phyloP scores from a whole-genome alignment of 2,113 vertebrate species.

The Zosterops japonicus region DNA sequence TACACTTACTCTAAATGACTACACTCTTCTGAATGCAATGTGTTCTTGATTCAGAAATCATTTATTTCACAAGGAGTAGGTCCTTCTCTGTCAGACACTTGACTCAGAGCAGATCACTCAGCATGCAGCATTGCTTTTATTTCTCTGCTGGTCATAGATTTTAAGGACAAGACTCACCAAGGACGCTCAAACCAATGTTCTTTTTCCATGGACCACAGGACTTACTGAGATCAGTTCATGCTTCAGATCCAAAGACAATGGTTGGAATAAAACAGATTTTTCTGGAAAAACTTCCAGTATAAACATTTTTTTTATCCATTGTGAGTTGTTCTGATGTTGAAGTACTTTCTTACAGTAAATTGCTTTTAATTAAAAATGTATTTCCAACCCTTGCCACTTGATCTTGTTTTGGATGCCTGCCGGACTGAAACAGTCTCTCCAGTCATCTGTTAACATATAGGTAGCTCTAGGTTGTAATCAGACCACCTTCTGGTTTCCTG shows the following conservation, averaged over 20 bases:
- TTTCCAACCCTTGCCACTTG: neutral
- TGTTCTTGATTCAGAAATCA: neutral
- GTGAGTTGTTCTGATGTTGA: neutral
- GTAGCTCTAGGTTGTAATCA: neutral
- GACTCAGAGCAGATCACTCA: neutral
- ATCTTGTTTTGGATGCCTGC: neutral
- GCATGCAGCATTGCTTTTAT: neutral
- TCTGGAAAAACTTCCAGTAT: slow-evolving; percentile 35
- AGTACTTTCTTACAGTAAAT: slow-evolving; percentile 20
- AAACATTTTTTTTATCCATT: slow-evolving; percentile 22
- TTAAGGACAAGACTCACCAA: neutral
- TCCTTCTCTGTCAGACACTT: neutral
- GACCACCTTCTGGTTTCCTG: neutral
- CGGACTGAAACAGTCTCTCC: neutral
- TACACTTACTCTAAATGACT: neutral
- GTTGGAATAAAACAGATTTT: slow-evolving; percentile 28
- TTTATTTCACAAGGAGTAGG: neutral
- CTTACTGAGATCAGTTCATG: slow-evolving; percentile 13
- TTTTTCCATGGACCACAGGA: neutral
- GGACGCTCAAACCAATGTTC: neutral
- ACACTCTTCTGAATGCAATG: neutral
- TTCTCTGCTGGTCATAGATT: neutral
- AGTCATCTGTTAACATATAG: neutral
- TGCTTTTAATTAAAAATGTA: slow-evolving; percentile 20
- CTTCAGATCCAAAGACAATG: slow-evolving; percentile 30